phyloP scores from a whole-genome alignment of 2,113 vertebrate species.

The Suricata suricatta region DNA sequence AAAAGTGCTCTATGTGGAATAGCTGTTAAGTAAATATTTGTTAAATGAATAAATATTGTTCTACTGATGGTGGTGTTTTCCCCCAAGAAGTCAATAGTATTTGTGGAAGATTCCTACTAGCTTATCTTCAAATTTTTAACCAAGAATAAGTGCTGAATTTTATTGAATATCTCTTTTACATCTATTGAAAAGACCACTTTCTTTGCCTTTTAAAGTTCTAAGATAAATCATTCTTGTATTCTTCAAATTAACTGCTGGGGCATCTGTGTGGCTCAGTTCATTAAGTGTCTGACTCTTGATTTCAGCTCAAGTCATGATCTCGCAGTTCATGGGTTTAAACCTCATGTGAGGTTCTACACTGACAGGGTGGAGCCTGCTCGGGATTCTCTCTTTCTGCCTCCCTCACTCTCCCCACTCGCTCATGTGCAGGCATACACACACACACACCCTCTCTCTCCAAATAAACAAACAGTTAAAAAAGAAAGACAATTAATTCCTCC shows the following conservation, averaged over 20 bases:
- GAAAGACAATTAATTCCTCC: not conserved
- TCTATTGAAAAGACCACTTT: not conserved
- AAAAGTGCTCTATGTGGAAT: not conserved
- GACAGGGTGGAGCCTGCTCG: too few species aligned
- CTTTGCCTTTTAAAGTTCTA: not conserved
- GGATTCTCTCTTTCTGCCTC: too few species aligned
- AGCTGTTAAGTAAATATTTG: not conserved
- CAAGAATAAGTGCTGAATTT: not conserved
- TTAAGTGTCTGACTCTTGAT: too few species aligned
- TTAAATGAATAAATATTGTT: not conserved
- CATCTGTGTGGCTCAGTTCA: too few species aligned
- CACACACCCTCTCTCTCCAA: too few species aligned
- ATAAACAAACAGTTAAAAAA: too few species aligned
- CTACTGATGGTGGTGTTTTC: not conserved
- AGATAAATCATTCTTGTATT: not conserved
- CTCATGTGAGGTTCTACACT: too few species aligned
- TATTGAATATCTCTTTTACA: not conserved
- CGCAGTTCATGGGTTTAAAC: too few species aligned
- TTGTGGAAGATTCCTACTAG: not conserved
- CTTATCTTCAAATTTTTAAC: not conserved
- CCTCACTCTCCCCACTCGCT: too few species aligned
- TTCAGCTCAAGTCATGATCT: too few species aligned
- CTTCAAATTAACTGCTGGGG: too few species aligned
- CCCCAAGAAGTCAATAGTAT: not conserved
- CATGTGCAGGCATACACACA: too few species aligned